Conservation (phyloP, 2,888 invertebrate genomes). For the Antitype chi region DNA sequence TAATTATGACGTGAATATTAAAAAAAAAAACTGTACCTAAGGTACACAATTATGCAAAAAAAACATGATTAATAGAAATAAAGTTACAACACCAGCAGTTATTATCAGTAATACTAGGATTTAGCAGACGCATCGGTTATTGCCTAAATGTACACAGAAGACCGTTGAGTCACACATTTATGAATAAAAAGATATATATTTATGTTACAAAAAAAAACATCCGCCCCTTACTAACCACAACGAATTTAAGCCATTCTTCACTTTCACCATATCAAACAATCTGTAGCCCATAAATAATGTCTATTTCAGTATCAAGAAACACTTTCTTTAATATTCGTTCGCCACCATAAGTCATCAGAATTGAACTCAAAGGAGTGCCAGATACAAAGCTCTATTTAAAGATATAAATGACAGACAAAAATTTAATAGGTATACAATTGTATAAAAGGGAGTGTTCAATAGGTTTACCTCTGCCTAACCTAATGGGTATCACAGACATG, state of each 20-base stretch:
- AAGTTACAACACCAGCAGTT: not conserved
- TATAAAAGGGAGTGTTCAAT: not conserved
- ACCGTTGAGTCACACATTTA: not conserved
- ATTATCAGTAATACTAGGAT: not conserved
- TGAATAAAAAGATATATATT: not conserved
- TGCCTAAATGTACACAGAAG: not conserved
- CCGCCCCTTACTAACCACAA: not conserved
- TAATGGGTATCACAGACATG: not conserved
- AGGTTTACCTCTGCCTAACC: too few relatives aligned
- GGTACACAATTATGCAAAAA: too few relatives aligned
- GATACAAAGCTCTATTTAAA: not conserved
- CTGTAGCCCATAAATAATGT: constrained; percentile 38
- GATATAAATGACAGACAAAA: not conserved
- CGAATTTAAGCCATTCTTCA: constrained; percentile 18
- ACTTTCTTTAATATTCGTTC: constrained; percentile 36
- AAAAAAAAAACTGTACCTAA: too few relatives aligned
- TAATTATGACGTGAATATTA: too few relatives aligned
- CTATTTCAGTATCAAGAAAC: constrained; percentile 38
- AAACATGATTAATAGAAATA: not conserved
- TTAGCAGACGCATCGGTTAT: not conserved
- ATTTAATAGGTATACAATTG: not conserved
- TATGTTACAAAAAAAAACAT: not conserved
- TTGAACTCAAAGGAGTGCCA: constrained; percentile 26
- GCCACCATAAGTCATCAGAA: constrained; percentile 32
- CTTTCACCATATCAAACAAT: constrained; percentile 38